These are phyloP conservation scores for Gadus chalcogrammus DNA, from an alignment of 2,113 vertebrate species.

Conservation along the genomic window DNA sequence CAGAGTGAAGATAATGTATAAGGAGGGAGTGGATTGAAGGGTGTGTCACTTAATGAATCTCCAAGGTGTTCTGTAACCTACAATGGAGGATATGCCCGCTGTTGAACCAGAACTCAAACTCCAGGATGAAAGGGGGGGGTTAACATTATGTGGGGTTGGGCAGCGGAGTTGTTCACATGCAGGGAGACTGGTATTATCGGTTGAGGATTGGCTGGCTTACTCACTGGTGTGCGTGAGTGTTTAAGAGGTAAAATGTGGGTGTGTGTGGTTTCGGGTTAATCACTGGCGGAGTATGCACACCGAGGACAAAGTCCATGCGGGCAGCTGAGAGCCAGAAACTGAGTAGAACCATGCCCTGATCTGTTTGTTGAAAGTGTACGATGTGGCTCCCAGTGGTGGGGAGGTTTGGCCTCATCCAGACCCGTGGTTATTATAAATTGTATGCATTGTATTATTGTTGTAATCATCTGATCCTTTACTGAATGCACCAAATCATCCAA, in stretches of 20 bases:
- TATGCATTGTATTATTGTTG: not conserved
- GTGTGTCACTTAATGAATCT: no score
- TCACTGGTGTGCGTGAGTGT: not conserved
- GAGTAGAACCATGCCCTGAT: slow-evolving; percentile 20
- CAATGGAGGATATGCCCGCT: no score
- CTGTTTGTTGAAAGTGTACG: slow-evolving; percentile 19
- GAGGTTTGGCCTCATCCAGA: not conserved
- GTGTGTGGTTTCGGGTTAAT: slow-evolving; percentile 68
- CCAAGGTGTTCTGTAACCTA: no score
- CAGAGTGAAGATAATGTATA: no score
- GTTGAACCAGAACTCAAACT: not conserved
- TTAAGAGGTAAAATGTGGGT: slow-evolving; percentile 43
- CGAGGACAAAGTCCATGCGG: slow-evolving; percentile 59
- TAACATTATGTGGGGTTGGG: not conserved
- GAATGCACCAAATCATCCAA: not conserved
- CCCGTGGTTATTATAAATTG: not conserved
- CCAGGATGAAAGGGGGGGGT: not conserved
- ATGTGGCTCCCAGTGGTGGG: not conserved
- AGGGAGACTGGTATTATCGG: slow-evolving; percentile 23
- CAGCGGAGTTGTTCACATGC: not conserved
- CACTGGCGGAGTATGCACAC: slow-evolving; percentile 50
- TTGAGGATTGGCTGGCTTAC: slow-evolving; percentile 16
- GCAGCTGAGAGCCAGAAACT: slow-evolving; percentile 33
- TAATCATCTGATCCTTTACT: no score
- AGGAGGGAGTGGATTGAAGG: no score